Evolutionary conservation across 2,797 vertebrate genomes (phyloP).

Genomic region (Lacerta viridis): DNA sequence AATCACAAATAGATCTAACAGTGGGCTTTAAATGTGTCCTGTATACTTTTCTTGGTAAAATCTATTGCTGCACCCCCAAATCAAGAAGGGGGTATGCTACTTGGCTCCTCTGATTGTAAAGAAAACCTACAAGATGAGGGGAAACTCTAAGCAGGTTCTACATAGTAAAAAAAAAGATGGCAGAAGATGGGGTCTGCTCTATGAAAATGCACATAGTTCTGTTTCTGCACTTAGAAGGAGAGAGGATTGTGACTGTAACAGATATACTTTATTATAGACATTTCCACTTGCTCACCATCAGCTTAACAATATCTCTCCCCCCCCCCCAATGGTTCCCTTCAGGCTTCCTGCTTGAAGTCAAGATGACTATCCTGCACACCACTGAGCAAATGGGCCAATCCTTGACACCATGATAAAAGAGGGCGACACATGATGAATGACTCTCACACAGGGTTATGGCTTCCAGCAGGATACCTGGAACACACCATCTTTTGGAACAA

Average conservation of each 20-base stretch:
- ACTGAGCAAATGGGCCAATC: neutral
- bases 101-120: neutral
- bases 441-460: conserved; percentile 40
- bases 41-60: neutral
- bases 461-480: conserved; percentile 46
- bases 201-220: neutral
- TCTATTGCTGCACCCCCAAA: neutral
- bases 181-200: neutral
- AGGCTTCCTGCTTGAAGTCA: neutral
- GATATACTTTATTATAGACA: conserved; percentile 6
- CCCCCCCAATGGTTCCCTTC: neutral
- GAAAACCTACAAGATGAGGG: neutral
- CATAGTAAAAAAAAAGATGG: neutral
- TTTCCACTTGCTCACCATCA: neutral
- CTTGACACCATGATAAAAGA: neutral
- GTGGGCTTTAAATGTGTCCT: neutral
- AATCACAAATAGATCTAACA: neutral
- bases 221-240: neutral
- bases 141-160: neutral
- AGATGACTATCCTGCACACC: neutral
- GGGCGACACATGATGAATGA: conserved; percentile 11
- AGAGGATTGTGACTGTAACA: neutral
- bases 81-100: neutral
- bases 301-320: neutral
- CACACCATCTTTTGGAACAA: conserved; percentile 38